Evolutionary conservation across 2,797 vertebrate species (phyloP), one percentile per base, ranked within the genome.

Genomic region (Sebastes nivosus): DNA sequence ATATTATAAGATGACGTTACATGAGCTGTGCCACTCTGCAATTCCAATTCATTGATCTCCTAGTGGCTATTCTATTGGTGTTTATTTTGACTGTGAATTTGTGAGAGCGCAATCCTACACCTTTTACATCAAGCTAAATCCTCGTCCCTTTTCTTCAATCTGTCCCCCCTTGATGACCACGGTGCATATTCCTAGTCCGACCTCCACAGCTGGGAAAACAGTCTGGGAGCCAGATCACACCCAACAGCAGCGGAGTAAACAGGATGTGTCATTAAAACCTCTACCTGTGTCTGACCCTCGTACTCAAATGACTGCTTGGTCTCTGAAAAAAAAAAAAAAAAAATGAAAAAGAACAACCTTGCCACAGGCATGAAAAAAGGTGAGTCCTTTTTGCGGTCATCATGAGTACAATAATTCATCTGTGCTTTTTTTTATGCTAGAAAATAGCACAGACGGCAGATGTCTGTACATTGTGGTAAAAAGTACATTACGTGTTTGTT

Each of bases 261-360:
- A 96, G 96, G 96, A 96, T 96, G 94, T 85, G 91, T 95, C 95
- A 96, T 95, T 96, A 96, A 96, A 95, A 95, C 30, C 85, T 77
- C 80, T 92, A 92, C 94, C 91, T 89, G 87, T 60, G 79, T 87
- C 83, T 88, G 82, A 95, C 94, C 92, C 90, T 89, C 91, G 83
- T 80, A 88, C 92, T 89, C 91, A 83, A 91, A 89, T 82, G 93
- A 94, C 94, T 92, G 92, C 93, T 89, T 90, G 82, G 87, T 79
- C 72, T 64, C 66, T 73, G 27, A 9, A 67, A 42, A 29, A 42
- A 72, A 52, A 25, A 60, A 25, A 29, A 71, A 72, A 24, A 54
- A 63, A 38, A 34, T 36, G 34, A 46, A 75, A 73, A 75, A 73
- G 20, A 42, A 66, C 76, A 84, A 82, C 87, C 81, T 86, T 87